These are phyloP conservation scores for Enteromius mattozi DNA, from an alignment of 2,797 vertebrate genomes.

Conservation along the genomic window DNA sequence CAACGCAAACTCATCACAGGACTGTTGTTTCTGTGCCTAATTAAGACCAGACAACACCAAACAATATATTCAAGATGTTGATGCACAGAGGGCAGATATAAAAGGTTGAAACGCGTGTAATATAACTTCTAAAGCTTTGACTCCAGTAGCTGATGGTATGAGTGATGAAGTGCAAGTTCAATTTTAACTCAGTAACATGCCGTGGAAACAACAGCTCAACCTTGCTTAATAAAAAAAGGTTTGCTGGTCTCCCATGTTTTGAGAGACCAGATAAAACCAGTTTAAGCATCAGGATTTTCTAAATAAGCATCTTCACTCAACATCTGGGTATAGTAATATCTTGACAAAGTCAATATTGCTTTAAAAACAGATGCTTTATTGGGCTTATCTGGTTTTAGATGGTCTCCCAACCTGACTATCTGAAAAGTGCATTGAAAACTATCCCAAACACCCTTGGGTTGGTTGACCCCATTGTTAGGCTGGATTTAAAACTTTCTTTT, in stretches of 20 bases:
- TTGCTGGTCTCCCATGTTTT: background rate
- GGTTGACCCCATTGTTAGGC: background rate
- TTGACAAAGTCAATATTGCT: background rate
- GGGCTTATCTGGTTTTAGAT: background rate
- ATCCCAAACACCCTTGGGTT: background rate
- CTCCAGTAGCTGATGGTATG: background rate
- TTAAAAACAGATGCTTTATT: background rate
- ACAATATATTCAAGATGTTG: conserved; percentile 26
- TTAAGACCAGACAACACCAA: conserved; percentile 24
- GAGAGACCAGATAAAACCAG: background rate
- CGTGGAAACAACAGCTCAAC: background rate
- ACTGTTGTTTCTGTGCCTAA: conserved; percentile 25
- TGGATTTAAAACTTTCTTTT: background rate
- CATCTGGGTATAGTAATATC: background rate
- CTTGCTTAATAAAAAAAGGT: background rate
- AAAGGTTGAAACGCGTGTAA: background rate
- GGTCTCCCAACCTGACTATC: background rate
- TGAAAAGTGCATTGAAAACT: background rate
- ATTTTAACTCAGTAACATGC: background rate
- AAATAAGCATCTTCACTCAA: background rate
- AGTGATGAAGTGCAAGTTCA: background rate
- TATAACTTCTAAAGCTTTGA: background rate
- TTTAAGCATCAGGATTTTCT: background rate
- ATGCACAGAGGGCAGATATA: background rate
- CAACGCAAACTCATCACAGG: background rate